phyloP scores from a whole-genome alignment of 53 echinoderm and acorn worm species.

The Mesocentrotus franciscanus region DNA sequence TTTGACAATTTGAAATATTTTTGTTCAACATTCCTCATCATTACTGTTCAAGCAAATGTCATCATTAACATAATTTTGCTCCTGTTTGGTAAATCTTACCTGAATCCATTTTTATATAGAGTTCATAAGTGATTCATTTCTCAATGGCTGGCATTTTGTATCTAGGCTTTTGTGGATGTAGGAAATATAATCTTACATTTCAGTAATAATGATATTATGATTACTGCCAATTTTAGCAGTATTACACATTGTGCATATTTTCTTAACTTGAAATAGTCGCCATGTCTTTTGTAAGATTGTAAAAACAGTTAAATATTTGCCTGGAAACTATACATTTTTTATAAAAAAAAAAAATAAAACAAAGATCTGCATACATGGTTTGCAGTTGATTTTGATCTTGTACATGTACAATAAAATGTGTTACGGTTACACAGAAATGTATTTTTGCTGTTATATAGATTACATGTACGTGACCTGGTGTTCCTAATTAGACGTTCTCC shows the following conservation, averaged over 20 bases:
- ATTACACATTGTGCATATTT: background rate
- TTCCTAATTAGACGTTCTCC: no score
- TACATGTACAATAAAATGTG: background rate
- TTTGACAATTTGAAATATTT: background rate
- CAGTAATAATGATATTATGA: background rate
- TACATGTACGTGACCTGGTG: no score
- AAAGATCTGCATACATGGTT: background rate
- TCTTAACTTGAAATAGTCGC: background rate
- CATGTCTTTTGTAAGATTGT: background rate
- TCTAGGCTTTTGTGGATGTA: background rate
- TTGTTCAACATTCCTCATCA: background rate
- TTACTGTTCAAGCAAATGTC: background rate
- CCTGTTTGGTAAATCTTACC: background rate
- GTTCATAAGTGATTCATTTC: background rate
- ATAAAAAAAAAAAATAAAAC: background rate
- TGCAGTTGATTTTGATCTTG: background rate
- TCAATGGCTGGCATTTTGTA: background rate
- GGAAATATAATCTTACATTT: background rate
- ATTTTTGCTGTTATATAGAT: background rate
- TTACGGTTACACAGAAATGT: background rate
- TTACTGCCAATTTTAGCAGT: constrained; percentile 7
- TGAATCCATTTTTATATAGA: background rate
- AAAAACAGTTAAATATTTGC: background rate
- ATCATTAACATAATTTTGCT: background rate
- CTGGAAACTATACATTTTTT: background rate